Evolutionary conservation across 2,888 invertebrate genomes (phyloP).

Genomic region (Tiliacea citrago): DNA sequence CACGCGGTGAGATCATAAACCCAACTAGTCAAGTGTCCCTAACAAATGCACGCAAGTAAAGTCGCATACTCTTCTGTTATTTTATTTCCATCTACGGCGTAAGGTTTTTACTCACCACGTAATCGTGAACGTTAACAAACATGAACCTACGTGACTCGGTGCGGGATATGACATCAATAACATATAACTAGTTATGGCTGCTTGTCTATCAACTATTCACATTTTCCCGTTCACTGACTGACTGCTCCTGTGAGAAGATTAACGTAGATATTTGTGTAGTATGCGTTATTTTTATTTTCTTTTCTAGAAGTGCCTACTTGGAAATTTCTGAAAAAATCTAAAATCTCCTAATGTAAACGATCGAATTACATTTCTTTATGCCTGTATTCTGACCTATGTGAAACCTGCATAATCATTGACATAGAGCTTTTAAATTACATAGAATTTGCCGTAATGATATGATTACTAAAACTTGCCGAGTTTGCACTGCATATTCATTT

Average conservation of each 20-base stretch:
- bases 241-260: conserved; percentile 19
- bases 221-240: conserved; percentile 40
- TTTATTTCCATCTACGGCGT: background rate
- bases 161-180: conserved; percentile 41
- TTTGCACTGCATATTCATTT: background rate
- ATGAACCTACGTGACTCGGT: conserved; percentile 44
- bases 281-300: conserved; percentile 8
- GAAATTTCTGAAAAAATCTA: background rate
- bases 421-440: conserved; percentile 1
- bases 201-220: conserved; percentile 20
- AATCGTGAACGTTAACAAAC: conserved; percentile 16
- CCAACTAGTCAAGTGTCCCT: background rate
- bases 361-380: background rate
- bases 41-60: background rate
- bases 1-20: conserved; percentile 8
- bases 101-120: conserved; percentile 26
- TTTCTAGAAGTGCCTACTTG: background rate
- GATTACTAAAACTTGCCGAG: background rate
- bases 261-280: conserved; percentile 11
- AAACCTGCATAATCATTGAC: background rate
- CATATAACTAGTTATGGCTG: conserved; percentile 3
- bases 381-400: background rate
- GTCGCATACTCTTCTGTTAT: background rate
- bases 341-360: background rate
- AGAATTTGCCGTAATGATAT: background rate